These are phyloP conservation scores for Cyclura pinguis DNA, from an alignment of 2,797 vertebrate species.

Conservation along the genomic window DNA sequence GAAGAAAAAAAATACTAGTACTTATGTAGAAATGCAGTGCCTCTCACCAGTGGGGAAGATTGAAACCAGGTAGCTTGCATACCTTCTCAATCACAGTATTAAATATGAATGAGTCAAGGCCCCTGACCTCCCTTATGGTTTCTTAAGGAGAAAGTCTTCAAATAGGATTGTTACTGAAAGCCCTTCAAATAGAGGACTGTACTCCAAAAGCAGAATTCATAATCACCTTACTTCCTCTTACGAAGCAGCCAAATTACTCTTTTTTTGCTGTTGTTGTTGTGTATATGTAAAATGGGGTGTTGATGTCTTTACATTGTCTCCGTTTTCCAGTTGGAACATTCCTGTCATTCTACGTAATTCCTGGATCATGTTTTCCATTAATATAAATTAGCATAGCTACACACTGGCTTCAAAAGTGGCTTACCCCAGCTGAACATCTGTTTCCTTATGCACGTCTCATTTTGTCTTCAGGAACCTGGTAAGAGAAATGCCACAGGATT, in stretches of 20 bases:
- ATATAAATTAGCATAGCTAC: conserved; percentile 39
- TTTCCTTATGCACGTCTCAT: conserved; percentile 32
- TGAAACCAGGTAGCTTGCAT: background rate
- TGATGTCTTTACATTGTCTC: conserved; percentile 26
- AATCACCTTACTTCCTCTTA: background rate
- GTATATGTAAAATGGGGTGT: conserved; percentile 6
- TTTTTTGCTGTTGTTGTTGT: background rate
- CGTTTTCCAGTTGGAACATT: conserved; percentile 39
- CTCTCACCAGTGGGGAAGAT: background rate
- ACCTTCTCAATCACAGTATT: too few relatives aligned
- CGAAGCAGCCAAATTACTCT: background rate
- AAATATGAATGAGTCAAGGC: too few relatives aligned
- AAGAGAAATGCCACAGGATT: conserved; percentile 26
- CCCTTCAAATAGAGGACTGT: background rate
- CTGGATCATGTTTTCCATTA: conserved; percentile 47
- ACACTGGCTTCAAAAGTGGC: conserved; percentile 26
- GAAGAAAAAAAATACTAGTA: too few relatives aligned
- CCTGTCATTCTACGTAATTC: conserved; percentile 34
- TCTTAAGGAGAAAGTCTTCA: background rate
- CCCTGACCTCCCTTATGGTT: too few relatives aligned
- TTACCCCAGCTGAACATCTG: conserved; percentile 37
- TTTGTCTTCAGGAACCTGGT: conserved; percentile 32
- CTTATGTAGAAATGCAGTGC: background rate
- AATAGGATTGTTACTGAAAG: background rate
- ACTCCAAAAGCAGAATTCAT: background rate